These are phyloP conservation scores for Atethmia centrago DNA, from an alignment of 2,888 invertebrate species.

Conservation along the genomic window DNA sequence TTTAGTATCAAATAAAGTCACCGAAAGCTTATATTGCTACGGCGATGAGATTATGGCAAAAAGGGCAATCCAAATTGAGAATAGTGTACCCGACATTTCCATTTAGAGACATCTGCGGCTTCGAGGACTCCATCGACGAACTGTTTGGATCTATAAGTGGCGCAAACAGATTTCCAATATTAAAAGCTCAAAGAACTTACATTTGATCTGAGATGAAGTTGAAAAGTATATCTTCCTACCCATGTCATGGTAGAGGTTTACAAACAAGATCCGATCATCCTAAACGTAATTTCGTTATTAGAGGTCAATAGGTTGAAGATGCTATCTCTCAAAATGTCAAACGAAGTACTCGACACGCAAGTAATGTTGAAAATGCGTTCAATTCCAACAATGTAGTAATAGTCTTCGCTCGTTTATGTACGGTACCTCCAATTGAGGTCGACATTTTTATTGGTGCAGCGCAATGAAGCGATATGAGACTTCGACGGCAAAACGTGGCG, in stretches of 20 bases:
- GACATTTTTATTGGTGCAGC: constrained; percentile 78
- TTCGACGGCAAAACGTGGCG: constrained; percentile 72
- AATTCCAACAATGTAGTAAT: constrained; percentile 74
- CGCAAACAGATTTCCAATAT: not conserved
- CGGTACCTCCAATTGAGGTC: constrained; percentile 71
- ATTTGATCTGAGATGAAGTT: not conserved
- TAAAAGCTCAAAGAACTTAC: not conserved
- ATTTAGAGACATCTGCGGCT: constrained; percentile 20
- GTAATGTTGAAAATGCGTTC: constrained; percentile 69
- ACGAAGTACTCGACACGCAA: constrained; percentile 45
- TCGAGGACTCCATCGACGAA: constrained; percentile 25
- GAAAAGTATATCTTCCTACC: not conserved
- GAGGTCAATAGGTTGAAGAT: constrained; percentile 79
- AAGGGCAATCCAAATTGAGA: constrained; percentile 26
- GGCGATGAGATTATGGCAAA: constrained; percentile 11
- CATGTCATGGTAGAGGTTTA: not conserved
- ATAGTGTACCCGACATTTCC: constrained; percentile 40
- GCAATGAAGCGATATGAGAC: constrained; percentile 71
- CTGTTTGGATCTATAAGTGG: constrained; percentile 11
- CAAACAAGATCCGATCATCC: constrained; percentile 22
- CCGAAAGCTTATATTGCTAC: constrained; percentile 14
- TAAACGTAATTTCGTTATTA: constrained; percentile 56
- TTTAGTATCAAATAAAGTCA: constrained; percentile 11
- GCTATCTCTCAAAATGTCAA: constrained; percentile 80
- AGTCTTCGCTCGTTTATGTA: constrained; percentile 59